Conservation (phyloP, 2,113 vertebrate species). For the Myotis yumanensis region DNA sequence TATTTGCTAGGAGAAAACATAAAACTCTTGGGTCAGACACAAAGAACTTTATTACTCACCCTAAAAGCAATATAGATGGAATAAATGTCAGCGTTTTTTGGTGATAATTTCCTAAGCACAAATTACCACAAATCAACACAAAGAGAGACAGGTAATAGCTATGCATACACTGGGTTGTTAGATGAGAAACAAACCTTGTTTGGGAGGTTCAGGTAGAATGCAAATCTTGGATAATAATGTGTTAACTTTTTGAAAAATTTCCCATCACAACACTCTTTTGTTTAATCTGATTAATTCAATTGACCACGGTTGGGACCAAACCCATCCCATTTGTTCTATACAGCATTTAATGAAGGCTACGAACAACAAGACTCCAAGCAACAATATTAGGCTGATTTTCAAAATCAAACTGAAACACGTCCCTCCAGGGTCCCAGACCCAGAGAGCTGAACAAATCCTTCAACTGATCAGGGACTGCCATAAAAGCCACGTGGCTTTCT, state of each 20-base stretch:
- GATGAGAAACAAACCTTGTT: background rate
- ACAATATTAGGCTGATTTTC: background rate
- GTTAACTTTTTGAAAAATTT: background rate
- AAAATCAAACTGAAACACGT: background rate
- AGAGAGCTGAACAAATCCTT: background rate
- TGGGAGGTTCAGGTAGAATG: background rate
- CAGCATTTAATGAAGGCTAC: background rate
- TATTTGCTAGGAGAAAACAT: background rate
- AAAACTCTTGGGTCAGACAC: background rate
- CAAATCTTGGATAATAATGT: background rate
- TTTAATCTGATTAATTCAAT: background rate
- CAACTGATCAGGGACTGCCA: background rate
- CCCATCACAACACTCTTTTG: background rate
- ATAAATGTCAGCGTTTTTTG: background rate
- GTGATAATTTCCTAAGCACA: background rate
- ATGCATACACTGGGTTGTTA: background rate
- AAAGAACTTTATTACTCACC: background rate
- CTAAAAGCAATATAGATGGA: background rate
- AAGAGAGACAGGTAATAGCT: background rate
- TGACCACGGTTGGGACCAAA: background rate
- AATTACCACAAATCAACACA: background rate
- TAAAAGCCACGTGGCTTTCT: background rate
- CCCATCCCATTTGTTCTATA: background rate
- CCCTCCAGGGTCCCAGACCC: background rate
- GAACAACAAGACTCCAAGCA: background rate